Base-by-base conservation (phyloP, 1,140 invertebrate genomes). In the Daktulosphaira vitifoliae region DNA sequence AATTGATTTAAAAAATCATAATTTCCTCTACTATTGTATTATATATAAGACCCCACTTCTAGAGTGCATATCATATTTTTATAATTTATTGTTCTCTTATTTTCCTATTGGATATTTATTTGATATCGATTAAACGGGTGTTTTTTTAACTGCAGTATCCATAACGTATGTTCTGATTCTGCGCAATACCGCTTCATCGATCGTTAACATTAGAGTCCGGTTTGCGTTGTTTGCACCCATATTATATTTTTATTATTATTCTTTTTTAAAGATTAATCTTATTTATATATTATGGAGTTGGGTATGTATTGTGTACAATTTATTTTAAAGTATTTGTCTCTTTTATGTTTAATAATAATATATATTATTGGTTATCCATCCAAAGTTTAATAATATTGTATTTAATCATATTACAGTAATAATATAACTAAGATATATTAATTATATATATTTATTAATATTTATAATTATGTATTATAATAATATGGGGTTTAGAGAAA, bases 1-100 rank as follows among this genome's bases (percentile, higher is more conserved):
- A 62, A 62, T 62, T 62, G 56, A 62, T 62, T 16, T 23, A 62
- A 48, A 62, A 59, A 62, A 62, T 62, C 56, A 62, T 62, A 62
- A 62, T 48, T 62, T 62, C 26, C 23, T 46, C 44, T 62, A 23
- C 42, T 46, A 62, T 62, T 62, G 56, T 46, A 16, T 25, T 46
- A 46, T 48, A 29, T 20, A 62, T 46, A 29, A 18, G 56, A 48
- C 39, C 56, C 56, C 26, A 46, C 56, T 46, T 46, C 56, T 46
- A 39, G 42, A 33, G 29, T 42, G 26, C 56, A 62, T 62, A 62
- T 62, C 56, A 62, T 62, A 62, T 62, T 62, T 62, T 62, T 46
- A 23, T 48, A 42, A 62, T 16, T 62, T 62, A 44, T 46, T 62
- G 39, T 44, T 62, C 42, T 29, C 25, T 25, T 33, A 11, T 62